phyloP scores from a whole-genome alignment of 1,140 invertebrate species.

The Sarcophaga bullata region DNA sequence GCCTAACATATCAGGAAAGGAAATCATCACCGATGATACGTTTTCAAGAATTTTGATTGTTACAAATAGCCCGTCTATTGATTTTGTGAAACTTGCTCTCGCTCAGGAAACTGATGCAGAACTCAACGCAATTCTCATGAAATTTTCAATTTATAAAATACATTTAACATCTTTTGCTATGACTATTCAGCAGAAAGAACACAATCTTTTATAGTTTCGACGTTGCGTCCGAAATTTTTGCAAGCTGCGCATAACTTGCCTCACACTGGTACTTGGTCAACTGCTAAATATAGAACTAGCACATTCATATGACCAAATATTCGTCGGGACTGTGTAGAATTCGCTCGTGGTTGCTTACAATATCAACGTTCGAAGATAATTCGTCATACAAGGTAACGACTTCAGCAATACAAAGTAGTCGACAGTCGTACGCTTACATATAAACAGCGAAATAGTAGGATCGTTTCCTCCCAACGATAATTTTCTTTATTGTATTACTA shows the following conservation, averaged over 20 bases:
- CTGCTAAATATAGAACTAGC: neutral
- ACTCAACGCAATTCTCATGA: too few relatives aligned
- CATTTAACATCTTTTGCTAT: neutral
- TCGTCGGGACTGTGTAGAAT: neutral
- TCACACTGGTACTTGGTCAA: conserved; percentile 24
- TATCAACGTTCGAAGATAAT: conserved; percentile 21
- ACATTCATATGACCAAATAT: conserved; percentile 20
- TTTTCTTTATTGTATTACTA: conserved; percentile 60
- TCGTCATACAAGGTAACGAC: neutral
- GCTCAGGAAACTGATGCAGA: too few relatives aligned
- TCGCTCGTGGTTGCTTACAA: neutral
- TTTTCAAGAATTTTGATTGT: conserved; percentile 45
- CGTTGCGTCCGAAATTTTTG: conserved; percentile 17
- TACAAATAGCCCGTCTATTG: neutral
- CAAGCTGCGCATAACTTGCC: neutral
- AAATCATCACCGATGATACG: conserved; percentile 51
- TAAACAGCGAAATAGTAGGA: conserved; percentile 22
- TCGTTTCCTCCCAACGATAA: conserved; percentile 56
- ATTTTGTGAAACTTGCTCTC: neutral
- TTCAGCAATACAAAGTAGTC: neutral
- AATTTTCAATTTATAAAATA: too few relatives aligned
- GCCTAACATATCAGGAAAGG: conserved; percentile 50
- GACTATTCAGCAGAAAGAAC: neutral
- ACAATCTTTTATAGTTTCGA: neutral
- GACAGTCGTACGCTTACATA: neutral